These are phyloP conservation scores for Sphaerodactylus townsendi DNA, from an alignment of 2,113 vertebrate species.

Conservation along the genomic window DNA sequence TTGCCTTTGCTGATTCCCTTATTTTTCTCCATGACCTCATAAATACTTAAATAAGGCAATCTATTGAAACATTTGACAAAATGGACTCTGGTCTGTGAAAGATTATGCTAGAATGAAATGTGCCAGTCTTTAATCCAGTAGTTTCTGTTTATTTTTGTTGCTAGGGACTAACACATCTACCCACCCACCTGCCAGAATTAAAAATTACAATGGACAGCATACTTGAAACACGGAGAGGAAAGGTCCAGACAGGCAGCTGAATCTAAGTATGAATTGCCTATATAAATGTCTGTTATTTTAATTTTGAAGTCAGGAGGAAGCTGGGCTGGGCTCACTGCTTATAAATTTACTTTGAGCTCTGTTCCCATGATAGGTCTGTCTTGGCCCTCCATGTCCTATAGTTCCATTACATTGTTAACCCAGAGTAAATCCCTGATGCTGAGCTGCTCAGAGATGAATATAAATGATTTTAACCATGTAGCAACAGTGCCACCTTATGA, in stretches of 20 bases:
- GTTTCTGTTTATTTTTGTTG: no score
- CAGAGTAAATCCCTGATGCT: slow-evolving; percentile 21
- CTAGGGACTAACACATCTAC: no score
- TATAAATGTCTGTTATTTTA: neutral
- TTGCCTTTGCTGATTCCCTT: no score
- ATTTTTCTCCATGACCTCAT: no score
- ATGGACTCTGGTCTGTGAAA: no score
- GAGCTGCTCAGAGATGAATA: slow-evolving; percentile 25
- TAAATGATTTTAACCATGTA: neutral
- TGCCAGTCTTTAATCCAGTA: no score
- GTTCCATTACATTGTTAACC: slow-evolving; percentile 2
- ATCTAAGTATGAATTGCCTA: neutral
- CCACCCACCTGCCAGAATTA: no score
- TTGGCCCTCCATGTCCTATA: neutral
- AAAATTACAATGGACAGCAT: no score
- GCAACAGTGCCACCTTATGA: slow-evolving; percentile 66
- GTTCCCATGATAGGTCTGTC: neutral
- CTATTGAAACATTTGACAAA: no score
- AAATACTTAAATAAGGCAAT: no score
- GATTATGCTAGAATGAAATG: no score
- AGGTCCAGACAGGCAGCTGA: neutral
- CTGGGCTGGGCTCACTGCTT: neutral
- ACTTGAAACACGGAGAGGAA: neutral
- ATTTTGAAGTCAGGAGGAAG: neutral
- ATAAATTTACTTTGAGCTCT: neutral